These are phyloP conservation scores for Papilio gigon DNA, from an alignment of 2,888 invertebrate genomes.

Conservation along the genomic window DNA sequence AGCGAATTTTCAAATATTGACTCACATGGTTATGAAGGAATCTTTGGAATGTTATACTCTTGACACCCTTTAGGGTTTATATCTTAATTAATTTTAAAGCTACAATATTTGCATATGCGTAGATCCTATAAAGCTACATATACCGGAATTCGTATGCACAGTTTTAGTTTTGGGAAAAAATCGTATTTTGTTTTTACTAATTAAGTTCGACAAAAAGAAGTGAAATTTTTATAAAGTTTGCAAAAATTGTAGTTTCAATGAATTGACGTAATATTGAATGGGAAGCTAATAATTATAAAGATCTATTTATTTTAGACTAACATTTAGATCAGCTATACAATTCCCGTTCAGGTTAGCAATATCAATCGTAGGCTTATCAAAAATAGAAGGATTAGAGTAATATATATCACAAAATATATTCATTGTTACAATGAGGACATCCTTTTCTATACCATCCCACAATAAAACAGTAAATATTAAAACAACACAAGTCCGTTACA, in stretches of 20 bases:
- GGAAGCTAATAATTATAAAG: slow-evolving; percentile 39
- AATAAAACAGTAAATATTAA: too few species aligned
- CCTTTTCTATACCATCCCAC: slow-evolving; percentile 72
- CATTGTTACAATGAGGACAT: slow-evolving; percentile 72
- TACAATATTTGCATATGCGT: slow-evolving; percentile 39
- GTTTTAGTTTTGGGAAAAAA: slow-evolving; percentile 15
- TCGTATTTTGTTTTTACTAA: not conserved
- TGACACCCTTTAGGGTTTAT: slow-evolving; percentile 19
- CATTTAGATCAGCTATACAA: slow-evolving; percentile 67
- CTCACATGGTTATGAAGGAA: slow-evolving; percentile 8
- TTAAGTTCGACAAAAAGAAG: slow-evolving; percentile 1
- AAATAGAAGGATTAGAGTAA: slow-evolving; percentile 81
- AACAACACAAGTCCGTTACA: too few species aligned
- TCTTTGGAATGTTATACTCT: slow-evolving; percentile 36
- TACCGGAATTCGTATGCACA: slow-evolving; percentile 14
- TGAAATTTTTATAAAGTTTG: slow-evolving; percentile 22
- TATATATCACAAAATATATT: slow-evolving; percentile 83
- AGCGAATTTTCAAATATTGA: too few species aligned
- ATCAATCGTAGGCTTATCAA: slow-evolving; percentile 79
- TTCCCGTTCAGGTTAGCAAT: slow-evolving; percentile 72
- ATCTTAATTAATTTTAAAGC: slow-evolving; percentile 34
- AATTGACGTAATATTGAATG: slow-evolving; percentile 14
- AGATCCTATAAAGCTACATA: slow-evolving; percentile 24
- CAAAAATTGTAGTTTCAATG: slow-evolving; percentile 37
- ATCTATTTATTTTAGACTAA: slow-evolving; percentile 40